Base-by-base conservation (phyloP, 2,797 vertebrate species). In the Peromyscus attwateri region DNA sequence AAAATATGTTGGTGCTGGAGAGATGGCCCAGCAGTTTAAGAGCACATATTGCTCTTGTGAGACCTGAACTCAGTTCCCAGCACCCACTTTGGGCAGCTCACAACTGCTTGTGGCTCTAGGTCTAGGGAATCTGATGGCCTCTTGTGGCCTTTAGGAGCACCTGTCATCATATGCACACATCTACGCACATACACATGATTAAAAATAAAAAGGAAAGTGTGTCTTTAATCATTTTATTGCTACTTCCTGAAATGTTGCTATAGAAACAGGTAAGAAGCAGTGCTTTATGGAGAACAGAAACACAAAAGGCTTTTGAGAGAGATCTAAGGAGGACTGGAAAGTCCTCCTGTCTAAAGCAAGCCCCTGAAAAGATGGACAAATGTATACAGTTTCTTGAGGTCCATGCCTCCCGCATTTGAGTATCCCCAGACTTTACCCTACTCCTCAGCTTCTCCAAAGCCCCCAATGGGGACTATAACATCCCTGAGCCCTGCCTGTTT, bases 161-260 rank as follows among this genome's bases (percentile, higher is more conserved):
- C 27, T 31, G 12, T 13, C 9, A 9, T 66, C 29, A 16, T 66
- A 31, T 31, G 4, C 64, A 66, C 64, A 66, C 64, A 31, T 66
- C 64, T 12, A 66, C 12, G 12, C 64, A 66, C 64, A 31, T 31
- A 14, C 64, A 66, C 64, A 66, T 19, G 11, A 40, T 19, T 23
- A 71, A 73, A 73, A 40, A 40, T 21, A 23, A 21, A 71, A 40
- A 43, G 12, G 21, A 27, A 43, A 13, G 5, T 25, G 37, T 43
- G 23, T 66, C 40, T 46, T 94, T 43, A 68, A 57, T 46, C 43
- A 11, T 87, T 95, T 77, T 73, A 37, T 87, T 79, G 64, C n/a
- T 91, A 5, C 62, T 89, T 94, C 25, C 5, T 27, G 34, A 89
- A 91, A 83, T 73, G 40, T 70, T 93, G n/a, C 94, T 85, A 68